phyloP scores from a whole-genome alignment of 2,888 invertebrate species.

The Adineta ricciae region DNA sequence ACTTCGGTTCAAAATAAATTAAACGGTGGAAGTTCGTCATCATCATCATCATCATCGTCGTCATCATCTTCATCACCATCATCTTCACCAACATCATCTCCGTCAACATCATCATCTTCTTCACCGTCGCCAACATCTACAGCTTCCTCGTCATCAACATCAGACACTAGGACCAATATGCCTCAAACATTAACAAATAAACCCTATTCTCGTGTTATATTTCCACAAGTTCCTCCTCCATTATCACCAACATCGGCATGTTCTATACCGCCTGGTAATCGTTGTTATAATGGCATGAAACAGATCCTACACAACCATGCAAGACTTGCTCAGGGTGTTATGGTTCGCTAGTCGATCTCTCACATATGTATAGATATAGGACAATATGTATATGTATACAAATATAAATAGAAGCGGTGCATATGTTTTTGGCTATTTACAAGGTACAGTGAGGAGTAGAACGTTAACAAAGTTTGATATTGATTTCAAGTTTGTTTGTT shows the following conservation, averaged over 20 bases:
- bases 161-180: background rate
- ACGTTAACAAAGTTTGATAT: background rate
- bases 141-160: background rate
- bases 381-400: background rate
- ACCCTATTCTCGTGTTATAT: background rate
- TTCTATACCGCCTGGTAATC: background rate
- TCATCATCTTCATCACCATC: background rate
- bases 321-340: background rate
- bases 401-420: background rate
- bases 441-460: background rate
- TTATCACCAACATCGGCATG: background rate
- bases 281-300: slow-evolving; percentile 11
- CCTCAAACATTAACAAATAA: background rate
- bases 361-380: background rate
- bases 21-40: background rate
- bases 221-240: background rate
- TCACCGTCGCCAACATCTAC: background rate
- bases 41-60: background rate
- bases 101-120: no score
- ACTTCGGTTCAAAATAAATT: slow-evolving; percentile 9
- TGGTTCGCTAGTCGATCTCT: background rate
- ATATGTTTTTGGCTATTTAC: background rate
- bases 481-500: background rate
- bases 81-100: no score
- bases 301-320: background rate